Conservation (phyloP, 2,888 invertebrate species). For the Neoaliturus tenellus region DNA sequence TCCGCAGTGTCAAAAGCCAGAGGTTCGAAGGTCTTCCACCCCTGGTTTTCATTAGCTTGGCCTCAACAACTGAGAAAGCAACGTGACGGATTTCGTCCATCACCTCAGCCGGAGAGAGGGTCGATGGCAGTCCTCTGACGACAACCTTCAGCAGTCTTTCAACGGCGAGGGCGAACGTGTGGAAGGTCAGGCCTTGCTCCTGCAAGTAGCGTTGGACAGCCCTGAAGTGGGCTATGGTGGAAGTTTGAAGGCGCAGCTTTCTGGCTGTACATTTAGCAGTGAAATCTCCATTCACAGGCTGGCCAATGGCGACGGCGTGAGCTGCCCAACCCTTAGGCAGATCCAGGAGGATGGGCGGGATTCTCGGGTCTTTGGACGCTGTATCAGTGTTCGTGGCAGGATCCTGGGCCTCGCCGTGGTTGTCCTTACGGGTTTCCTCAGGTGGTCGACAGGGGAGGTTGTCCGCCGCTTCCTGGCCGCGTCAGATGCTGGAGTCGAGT, state of each 20-base stretch:
- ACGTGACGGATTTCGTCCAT: neutral
- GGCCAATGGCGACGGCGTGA: neutral
- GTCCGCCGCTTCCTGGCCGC: too few species aligned
- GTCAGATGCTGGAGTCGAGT: too few species aligned
- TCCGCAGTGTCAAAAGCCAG: too few species aligned
- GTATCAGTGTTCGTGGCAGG: neutral
- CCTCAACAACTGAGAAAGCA: neutral
- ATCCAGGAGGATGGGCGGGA: too few species aligned
- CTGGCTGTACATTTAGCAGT: neutral
- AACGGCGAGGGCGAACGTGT: too few species aligned
- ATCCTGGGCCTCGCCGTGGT: neutral
- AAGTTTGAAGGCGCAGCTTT: neutral
- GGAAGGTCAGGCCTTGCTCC: neutral
- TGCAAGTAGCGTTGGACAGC: neutral
- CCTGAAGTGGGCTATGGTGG: neutral
- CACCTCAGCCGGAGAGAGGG: neutral
- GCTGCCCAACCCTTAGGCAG: neutral
- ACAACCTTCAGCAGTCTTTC: too few species aligned
- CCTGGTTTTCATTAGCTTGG: too few species aligned
- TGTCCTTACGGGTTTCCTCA: neutral
- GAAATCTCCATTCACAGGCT: neutral
- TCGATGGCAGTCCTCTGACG: neutral
- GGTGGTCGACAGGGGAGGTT: neutral
- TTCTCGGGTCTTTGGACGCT: neutral
- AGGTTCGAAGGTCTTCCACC: too few species aligned